A percentile compares a stretch with the other conserved stretches of the same genome.
These are phyloP conservation scores for Phania funesta DNA, from an alignment of 2,888 invertebrate genomes.

Conservation along the genomic window DNA sequence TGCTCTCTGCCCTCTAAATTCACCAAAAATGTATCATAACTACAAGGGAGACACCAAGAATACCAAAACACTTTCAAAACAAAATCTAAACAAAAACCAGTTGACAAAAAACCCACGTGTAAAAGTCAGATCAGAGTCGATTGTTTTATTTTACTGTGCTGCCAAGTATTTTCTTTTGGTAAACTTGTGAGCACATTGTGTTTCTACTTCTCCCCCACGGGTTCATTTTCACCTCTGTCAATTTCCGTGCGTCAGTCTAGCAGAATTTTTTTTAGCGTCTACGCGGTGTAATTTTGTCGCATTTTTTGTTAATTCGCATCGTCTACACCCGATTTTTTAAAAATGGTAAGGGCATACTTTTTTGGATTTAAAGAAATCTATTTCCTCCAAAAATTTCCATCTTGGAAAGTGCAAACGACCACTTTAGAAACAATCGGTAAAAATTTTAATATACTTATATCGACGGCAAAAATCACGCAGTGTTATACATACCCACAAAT, in stretches of 20 bases:
- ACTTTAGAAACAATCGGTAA: slow-evolving; percentile 14
- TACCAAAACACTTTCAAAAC: too few relatives aligned
- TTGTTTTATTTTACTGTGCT: too few relatives aligned
- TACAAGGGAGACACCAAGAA: too few relatives aligned
- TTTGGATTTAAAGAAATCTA: slow-evolving; percentile 19
- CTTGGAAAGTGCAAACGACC: background rate
- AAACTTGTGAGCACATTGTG: slow-evolving; percentile 19
- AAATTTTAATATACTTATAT: slow-evolving; percentile 42
- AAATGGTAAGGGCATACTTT: slow-evolving; percentile 60
- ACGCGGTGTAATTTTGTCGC: slow-evolving; percentile 57
- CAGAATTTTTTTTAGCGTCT: slow-evolving; percentile 61
- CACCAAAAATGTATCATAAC: too few relatives aligned
- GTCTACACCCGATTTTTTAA: slow-evolving; percentile 59
- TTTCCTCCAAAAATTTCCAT: background rate
- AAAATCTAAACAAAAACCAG: too few relatives aligned
- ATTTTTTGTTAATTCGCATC: slow-evolving; percentile 53
- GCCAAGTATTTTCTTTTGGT: background rate
- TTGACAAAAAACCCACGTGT: too few relatives aligned
- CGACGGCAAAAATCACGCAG: slow-evolving; percentile 46
- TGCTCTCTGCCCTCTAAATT: too few relatives aligned
- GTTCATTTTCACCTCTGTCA: slow-evolving; percentile 54
- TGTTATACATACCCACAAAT: slow-evolving; percentile 64
- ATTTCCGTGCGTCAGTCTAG: slow-evolving; percentile 53
- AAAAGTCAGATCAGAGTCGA: too few relatives aligned
- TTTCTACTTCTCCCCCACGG: slow-evolving; percentile 9